Evolutionary conservation across 2,888 invertebrate genomes (phyloP), one percentile per base, ranked within the genome.

Genomic region (Chrysolina oricalcia): DNA sequence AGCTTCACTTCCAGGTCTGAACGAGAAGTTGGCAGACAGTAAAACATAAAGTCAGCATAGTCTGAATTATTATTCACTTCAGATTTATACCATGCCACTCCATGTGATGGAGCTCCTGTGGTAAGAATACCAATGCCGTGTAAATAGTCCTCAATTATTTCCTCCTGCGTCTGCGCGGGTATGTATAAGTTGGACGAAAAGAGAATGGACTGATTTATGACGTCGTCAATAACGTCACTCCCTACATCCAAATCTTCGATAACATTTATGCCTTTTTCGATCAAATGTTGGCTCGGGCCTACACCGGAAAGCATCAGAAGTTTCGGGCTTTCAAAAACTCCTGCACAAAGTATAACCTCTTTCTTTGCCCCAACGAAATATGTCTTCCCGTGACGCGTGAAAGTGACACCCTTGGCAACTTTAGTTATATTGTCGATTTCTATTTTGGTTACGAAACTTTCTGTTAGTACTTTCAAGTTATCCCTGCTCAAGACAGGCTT

Each of bases 251-350:
- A 89, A 84, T 95, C 91, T 78, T 92, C 90, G 63, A 94, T 84
- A 2, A 93, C 90, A 0, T 90, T 85, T 66, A 95, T 93, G 1
- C 90, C 90, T 10, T 92, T 83, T 40, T 92, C 89, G 8, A 86
- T 82, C 5, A 95, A 88, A 83, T 94, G 92, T 0, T 91, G 88
- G 19, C 86, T 87, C 0, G 94, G 94, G 0, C 94, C 94, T 41
- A 96, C 89, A 13, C 96, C 96, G 0, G 96, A 96, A 15, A 96
- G 87, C 94, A 96, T 93, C 64, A 97, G 87, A 10, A 97, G 87
- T 86, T 96, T 96, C 0, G 97, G 95, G 0, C 95, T 94, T 76
- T 94, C 95, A 27, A 96, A 92, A 0, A 94, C 89, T 9, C 97
- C 96, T 0, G 95, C 95, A 11, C 93, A 92, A 17, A 96, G 87